These are phyloP conservation scores for Entomobrya proxima DNA, from an alignment of 2,888 invertebrate genomes.

Conservation along the genomic window DNA sequence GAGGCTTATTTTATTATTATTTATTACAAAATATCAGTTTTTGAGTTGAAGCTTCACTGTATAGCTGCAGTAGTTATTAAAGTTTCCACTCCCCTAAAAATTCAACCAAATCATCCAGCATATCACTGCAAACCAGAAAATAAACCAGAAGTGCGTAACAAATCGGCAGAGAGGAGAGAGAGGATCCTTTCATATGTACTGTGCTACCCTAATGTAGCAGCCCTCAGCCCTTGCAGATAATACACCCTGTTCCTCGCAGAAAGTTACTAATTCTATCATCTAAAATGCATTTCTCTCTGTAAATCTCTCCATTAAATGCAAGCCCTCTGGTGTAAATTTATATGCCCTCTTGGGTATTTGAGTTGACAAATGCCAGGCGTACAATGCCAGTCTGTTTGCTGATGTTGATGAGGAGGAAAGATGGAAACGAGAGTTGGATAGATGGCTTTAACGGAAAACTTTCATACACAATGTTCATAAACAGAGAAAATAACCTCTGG, in stretches of 20 bases:
- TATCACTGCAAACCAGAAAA: slow-evolving; percentile 21
- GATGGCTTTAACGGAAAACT: not conserved
- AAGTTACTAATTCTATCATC: slow-evolving; percentile 60
- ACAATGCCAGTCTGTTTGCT: not conserved
- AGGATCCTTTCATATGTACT: not conserved
- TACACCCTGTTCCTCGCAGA: slow-evolving; percentile 8
- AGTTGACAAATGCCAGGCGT: slow-evolving; percentile 50
- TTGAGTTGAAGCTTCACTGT: not conserved
- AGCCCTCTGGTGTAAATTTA: slow-evolving; percentile 64
- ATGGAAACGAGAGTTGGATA: slow-evolving; percentile 17
- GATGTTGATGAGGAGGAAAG: too few relatives aligned
- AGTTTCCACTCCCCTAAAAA: not conserved
- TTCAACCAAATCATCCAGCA: slow-evolving; percentile 41
- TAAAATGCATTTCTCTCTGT: slow-evolving; percentile 50
- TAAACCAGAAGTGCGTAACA: slow-evolving; percentile 56
- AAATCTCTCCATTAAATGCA: slow-evolving; percentile 62
- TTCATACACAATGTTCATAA: not conserved
- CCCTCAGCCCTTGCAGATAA: not conserved
- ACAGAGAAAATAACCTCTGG: slow-evolving; percentile 27
- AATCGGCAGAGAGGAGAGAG: slow-evolving; percentile 45
- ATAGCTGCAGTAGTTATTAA: not conserved
- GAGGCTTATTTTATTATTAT: slow-evolving; percentile 28
- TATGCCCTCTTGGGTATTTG: slow-evolving; percentile 59
- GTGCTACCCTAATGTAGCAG: not conserved
- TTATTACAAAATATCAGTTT: slow-evolving; percentile 40